These are phyloP conservation scores for Neelides sp. DNA, from an alignment of 1,140 invertebrate species.

Conservation along the genomic window DNA sequence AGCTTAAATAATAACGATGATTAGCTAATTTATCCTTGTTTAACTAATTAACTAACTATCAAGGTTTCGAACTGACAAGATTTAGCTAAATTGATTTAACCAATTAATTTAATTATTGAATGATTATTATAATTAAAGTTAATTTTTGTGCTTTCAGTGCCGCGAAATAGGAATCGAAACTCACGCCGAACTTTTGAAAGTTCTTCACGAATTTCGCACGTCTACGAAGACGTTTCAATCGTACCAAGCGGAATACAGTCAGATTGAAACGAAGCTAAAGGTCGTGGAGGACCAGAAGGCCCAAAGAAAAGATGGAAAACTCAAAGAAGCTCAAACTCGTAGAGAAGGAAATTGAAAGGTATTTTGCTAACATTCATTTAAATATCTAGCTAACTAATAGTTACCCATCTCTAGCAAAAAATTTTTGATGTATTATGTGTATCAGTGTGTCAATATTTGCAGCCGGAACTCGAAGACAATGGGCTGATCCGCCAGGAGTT, in stretches of 20 bases:
- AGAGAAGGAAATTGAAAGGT: constrained; percentile 88
- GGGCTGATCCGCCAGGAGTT: constrained; percentile 50
- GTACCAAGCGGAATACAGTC: constrained; percentile 68
- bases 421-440: too few relatives aligned
- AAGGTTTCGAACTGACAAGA: too few relatives aligned
- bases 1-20: too few relatives aligned
- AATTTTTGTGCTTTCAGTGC: too few relatives aligned
- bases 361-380: constrained; percentile 35
- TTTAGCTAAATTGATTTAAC: too few relatives aligned
- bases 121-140: too few relatives aligned
- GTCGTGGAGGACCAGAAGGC: constrained; percentile 65
- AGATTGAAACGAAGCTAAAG: constrained; percentile 71
- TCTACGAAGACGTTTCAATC: constrained; percentile 86
- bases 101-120: too few relatives aligned
- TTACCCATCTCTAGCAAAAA: too few relatives aligned
- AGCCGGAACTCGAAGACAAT: constrained; percentile 16
- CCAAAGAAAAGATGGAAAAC: constrained; percentile 58
- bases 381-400: too few relatives aligned
- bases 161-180: constrained; percentile 80
- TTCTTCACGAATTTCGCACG: constrained; percentile 81
- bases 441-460: not conserved
- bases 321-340: constrained; percentile 78
- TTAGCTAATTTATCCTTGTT: too few relatives aligned
- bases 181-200: constrained; percentile 87
- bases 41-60: too few relatives aligned